Percentiles rank a stretch among this genome's conserved stretches.
phyloP scores from a whole-genome alignment of 2,797 vertebrate species.

The Amazona finschi region DNA sequence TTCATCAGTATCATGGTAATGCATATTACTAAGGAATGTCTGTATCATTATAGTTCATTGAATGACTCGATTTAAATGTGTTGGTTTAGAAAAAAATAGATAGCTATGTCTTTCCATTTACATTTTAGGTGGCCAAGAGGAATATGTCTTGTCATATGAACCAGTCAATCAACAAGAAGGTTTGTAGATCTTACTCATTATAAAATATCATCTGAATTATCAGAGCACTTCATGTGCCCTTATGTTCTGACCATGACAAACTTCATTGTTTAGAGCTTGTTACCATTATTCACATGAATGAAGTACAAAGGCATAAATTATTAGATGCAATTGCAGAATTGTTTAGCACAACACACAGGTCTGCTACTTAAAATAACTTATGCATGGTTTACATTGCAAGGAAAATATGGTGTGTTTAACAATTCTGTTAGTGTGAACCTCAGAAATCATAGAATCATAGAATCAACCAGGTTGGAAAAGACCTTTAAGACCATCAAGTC shows the following conservation, averaged over 20 bases:
- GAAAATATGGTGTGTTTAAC: background rate
- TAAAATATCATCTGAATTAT: background rate
- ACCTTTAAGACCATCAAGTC: background rate
- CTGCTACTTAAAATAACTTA: background rate
- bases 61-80: background rate
- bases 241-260: background rate
- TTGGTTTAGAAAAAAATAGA: background rate
- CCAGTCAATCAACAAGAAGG: slow-evolving; percentile 95
- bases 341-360: background rate
- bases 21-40: slow-evolving; percentile 15
- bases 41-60: background rate
- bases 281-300: background rate
- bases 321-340: background rate
- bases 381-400: background rate
- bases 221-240: background rate
- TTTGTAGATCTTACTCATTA: slow-evolving; percentile 62
- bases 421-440: background rate
- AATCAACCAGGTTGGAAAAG: background rate
- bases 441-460: background rate
- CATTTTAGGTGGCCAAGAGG: slow-evolving; percentile 90
- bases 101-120: slow-evolving; percentile 30
- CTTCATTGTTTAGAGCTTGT: background rate
- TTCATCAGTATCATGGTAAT: slow-evolving; percentile 3
- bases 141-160: slow-evolving; percentile 93
- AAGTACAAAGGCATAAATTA: background rate